These are phyloP conservation scores for Drosophila orosa DNA, from an alignment of 1,140 invertebrate species.

Conservation along the genomic window DNA sequence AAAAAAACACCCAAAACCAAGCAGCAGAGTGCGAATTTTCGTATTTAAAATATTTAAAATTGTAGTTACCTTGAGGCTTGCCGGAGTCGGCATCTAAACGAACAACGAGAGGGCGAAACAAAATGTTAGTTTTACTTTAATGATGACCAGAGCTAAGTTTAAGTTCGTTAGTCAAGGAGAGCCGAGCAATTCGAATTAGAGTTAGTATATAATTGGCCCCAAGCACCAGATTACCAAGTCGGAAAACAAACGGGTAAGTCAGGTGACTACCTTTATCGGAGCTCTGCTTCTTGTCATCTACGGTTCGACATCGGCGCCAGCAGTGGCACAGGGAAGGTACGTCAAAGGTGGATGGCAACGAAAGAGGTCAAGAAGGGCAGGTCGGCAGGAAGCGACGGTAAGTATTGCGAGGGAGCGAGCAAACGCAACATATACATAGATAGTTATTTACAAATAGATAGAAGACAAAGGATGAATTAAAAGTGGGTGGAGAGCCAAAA, in stretches of 20 bases:
- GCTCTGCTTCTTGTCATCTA: conserved; percentile 74
- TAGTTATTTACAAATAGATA: conserved; percentile 58
- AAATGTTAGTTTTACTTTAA: conserved; percentile 13
- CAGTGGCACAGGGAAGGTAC: conserved; percentile 29
- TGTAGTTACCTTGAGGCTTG: conserved; percentile 73
- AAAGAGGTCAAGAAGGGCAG: conserved; percentile 21
- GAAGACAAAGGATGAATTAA: conserved; percentile 40
- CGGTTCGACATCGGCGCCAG: conserved; percentile 38
- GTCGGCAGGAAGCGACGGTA: conserved; percentile 31
- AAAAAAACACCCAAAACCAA: conserved; percentile 15
- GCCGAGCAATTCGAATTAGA: conserved; percentile 13
- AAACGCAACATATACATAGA: conserved; percentile 53
- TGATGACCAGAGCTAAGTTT: neutral
- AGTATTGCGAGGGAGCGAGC: conserved; percentile 38
- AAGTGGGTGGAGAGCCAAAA: neutral
- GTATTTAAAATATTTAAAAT: conserved; percentile 26
- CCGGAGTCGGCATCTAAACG: conserved; percentile 63
- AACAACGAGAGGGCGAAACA: conserved; percentile 36
- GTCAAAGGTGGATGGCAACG: conserved; percentile 30
- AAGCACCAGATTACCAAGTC: conserved; percentile 22
- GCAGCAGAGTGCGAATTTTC: conserved; percentile 3
- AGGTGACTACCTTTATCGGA: conserved; percentile 74
- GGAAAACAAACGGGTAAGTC: conserved; percentile 25
- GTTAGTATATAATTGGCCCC: conserved; percentile 16
- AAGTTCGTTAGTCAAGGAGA: conserved; percentile 1